A percentile compares a stretch with the other conserved stretches of the same genome.
phyloP scores from a whole-genome alignment of 2,888 invertebrate genomes.

The Machimus atricapillus region DNA sequence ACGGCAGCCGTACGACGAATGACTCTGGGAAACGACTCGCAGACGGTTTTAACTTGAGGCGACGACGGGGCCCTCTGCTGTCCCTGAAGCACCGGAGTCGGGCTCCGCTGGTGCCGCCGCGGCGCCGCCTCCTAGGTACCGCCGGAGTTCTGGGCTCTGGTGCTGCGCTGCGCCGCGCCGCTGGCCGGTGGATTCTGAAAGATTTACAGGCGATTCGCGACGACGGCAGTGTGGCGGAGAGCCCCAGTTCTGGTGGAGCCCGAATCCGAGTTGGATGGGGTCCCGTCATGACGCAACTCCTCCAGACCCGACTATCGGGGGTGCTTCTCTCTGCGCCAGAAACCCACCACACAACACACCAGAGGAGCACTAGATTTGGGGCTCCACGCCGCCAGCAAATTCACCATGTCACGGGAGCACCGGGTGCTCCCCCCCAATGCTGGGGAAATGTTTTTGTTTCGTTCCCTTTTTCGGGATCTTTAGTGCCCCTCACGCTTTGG shows the following conservation, averaged over 20 bases:
- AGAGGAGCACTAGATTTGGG: not conserved
- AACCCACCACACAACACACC: not conserved
- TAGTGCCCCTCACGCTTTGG: not conserved
- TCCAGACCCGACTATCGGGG: not conserved
- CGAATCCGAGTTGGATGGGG: not conserved
- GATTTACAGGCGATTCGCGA: not conserved
- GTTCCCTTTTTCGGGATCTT: not conserved
- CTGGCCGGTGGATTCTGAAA: not conserved
- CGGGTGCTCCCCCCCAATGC: too few relatives aligned
- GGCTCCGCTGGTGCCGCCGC: not conserved
- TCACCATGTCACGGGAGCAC: not conserved
- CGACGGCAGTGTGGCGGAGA: not conserved
- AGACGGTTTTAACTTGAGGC: constrained; percentile 27
- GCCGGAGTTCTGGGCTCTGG: not conserved
- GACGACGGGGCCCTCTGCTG: not conserved
- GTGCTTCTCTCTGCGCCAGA: constrained; percentile 25
- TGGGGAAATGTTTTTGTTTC: constrained; percentile 9
- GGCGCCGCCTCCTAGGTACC: not conserved
- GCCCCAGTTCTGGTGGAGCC: not conserved
- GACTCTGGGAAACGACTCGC: not conserved
- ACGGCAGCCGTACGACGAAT: constrained; percentile 37
- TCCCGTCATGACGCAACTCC: not conserved
- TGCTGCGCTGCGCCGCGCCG: not conserved
- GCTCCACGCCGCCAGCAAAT: not conserved
- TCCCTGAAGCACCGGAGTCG: constrained; percentile 1